Conservation (phyloP, 1,140 invertebrate species). For the Drosophila kepulauana region DNA sequence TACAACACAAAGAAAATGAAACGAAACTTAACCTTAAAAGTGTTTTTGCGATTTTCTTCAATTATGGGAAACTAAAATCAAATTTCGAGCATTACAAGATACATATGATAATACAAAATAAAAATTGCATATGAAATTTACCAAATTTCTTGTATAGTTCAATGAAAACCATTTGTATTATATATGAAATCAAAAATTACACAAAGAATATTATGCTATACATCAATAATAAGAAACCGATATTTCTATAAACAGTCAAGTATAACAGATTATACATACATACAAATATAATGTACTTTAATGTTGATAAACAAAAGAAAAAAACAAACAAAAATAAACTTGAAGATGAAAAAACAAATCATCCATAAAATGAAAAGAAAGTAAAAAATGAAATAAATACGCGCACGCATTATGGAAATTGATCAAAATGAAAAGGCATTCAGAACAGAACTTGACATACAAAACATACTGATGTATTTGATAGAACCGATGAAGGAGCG, state of each 20-base stretch:
- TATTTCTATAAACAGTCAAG: conserved; percentile 65
- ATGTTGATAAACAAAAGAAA: conserved; percentile 65
- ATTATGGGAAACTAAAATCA: conserved; percentile 59
- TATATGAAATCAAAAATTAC: conserved; percentile 64
- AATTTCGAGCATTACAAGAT: conserved; percentile 62
- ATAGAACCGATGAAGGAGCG: conserved; percentile 14
- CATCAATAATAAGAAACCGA: conserved; percentile 50
- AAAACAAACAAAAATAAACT: conserved; percentile 47
- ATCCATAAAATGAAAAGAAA: background rate
- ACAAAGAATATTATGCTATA: conserved; percentile 44
- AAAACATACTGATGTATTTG: conserved; percentile 17
- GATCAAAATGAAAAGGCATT: conserved; percentile 48
- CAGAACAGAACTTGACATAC: conserved; percentile 34
- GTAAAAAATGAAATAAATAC: conserved; percentile 18
- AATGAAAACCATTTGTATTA: conserved; percentile 77
- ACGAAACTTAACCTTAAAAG: conserved; percentile 54
- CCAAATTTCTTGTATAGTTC: conserved; percentile 77
- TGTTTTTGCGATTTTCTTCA: conserved; percentile 69
- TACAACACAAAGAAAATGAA: conserved; percentile 48
- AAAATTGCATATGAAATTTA: conserved; percentile 61
- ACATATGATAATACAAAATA: conserved; percentile 26
- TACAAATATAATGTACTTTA: conserved; percentile 71
- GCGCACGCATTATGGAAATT: conserved; percentile 66
- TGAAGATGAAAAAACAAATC: background rate
- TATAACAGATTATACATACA: conserved; percentile 71